Percentiles rank a stretch among this genome's conserved stretches.
phyloP scores from a whole-genome alignment of 2,797 vertebrate species.

The Schizothorax lantsangensis region DNA sequence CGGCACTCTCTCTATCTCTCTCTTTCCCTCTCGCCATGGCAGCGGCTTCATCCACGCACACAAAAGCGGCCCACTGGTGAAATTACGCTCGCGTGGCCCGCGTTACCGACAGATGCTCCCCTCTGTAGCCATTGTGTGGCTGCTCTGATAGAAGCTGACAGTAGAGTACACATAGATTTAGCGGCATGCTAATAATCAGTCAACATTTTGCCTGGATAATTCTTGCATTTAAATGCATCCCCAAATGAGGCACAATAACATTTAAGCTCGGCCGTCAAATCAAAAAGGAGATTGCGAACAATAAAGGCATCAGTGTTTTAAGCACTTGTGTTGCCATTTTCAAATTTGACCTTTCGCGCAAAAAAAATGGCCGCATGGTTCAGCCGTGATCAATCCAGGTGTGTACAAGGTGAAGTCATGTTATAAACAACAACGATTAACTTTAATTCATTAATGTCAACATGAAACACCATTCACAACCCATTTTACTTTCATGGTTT shows the following conservation, averaged over 20 bases:
- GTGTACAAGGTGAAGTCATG: slow-evolving; percentile 12
- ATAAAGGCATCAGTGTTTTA: slow-evolving; percentile 31
- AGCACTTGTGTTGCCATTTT: slow-evolving; percentile 24
- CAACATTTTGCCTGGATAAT: slow-evolving; percentile 78
- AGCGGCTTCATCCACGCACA: slow-evolving; percentile 71
- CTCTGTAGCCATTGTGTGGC: slow-evolving; percentile 82
- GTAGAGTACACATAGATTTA: slow-evolving; percentile 77
- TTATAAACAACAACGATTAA: not conserved
- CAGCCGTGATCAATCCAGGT: slow-evolving; percentile 7
- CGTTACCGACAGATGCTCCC: slow-evolving; percentile 88
- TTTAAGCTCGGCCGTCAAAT: slow-evolving; percentile 35
- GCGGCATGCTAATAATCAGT: slow-evolving; percentile 81
- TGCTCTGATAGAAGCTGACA: slow-evolving; percentile 82
- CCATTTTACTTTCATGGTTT: not conserved
- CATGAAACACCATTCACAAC: not conserved
- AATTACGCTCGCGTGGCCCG: slow-evolving; percentile 86
- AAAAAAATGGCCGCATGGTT: not conserved
- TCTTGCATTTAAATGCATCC: slow-evolving; percentile 65
- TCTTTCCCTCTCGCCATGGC: slow-evolving; percentile 59
- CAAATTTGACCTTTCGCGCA: slow-evolving; percentile 22
- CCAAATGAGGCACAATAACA: slow-evolving; percentile 32
- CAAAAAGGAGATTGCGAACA: not conserved
- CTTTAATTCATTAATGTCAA: not conserved
- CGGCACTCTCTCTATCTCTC: slow-evolving; percentile 80
- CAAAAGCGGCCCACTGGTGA: slow-evolving; percentile 87